phyloP scores from a whole-genome alignment of 1,140 invertebrate genomes.

The Micrasema longulum region DNA sequence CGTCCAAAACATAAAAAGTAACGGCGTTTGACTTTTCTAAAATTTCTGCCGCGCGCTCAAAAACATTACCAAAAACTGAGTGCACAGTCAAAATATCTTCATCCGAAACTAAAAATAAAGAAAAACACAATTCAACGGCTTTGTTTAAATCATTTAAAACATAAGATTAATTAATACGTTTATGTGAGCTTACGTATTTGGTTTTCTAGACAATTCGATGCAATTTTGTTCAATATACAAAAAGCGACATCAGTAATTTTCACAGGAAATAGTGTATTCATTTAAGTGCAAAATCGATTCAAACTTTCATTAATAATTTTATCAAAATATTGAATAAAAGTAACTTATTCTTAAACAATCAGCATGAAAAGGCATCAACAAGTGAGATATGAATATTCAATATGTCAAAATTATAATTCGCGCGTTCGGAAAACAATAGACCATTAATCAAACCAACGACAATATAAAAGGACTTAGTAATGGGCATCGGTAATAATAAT shows the following conservation, averaged over 20 bases:
- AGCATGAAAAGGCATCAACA: no score
- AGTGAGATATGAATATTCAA: no score
- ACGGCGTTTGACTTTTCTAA: slow-evolving; percentile 68
- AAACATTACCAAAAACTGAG: slow-evolving; percentile 68
- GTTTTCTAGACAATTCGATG: slow-evolving; percentile 11
- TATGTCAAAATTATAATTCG: no score
- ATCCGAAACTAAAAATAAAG: slow-evolving; percentile 70
- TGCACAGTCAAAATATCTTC: slow-evolving; percentile 68
- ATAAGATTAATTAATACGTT: no score
- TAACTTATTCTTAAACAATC: no score
- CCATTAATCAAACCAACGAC: no score
- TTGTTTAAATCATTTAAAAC: neutral
- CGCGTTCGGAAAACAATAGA: no score
- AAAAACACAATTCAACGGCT: neutral
- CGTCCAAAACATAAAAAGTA: slow-evolving; percentile 60
- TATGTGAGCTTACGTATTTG: no score
- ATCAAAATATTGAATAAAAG: no score
- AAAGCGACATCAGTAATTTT: slow-evolving; percentile 19
- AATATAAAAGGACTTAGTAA: no score
- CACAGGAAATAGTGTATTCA: neutral
- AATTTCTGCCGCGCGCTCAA: slow-evolving; percentile 71
- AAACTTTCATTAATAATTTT: no score
- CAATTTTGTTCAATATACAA: slow-evolving; percentile 19
- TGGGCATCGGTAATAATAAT: no score
- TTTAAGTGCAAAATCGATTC: neutral